Evolutionary conservation across 2,888 invertebrate genomes (phyloP).

Genomic region (Epirrita christyi): DNA sequence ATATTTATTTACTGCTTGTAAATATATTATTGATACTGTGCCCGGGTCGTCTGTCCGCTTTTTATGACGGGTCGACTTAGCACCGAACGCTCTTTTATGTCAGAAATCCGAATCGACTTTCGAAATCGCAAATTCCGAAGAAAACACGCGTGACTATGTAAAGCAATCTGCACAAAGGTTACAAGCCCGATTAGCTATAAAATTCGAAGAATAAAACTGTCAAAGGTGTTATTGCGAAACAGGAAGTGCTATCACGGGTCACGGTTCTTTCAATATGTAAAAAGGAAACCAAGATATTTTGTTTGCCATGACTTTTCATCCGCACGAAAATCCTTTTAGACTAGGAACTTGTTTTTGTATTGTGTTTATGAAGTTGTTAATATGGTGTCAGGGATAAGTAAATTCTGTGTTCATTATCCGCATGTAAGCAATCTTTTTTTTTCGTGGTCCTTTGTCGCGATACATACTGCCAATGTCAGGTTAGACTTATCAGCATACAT

Average conservation of each 20-base stretch:
- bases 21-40: slow-evolving; percentile 4
- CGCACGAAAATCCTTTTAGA: not conserved
- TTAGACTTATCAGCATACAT: too few species aligned
- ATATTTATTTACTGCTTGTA: slow-evolving; percentile 3
- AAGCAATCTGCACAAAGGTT: slow-evolving; percentile 19
- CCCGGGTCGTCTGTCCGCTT: slow-evolving; percentile 27
- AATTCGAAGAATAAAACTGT: slow-evolving; percentile 16
- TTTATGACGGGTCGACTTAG: slow-evolving; percentile 39
- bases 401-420: too few species aligned
- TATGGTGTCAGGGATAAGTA: too few species aligned
- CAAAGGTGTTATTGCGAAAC: slow-evolving; percentile 10
- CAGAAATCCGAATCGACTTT: slow-evolving; percentile 37
- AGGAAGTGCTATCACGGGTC: not conserved
- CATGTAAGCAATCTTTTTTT: too few species aligned
- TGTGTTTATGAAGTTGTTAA: not conserved
- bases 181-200: slow-evolving; percentile 18
- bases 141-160: slow-evolving; percentile 31
- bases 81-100: slow-evolving; percentile 34
- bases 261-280: slow-evolving; percentile 5
- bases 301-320: not conserved
- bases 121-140: slow-evolving; percentile 28
- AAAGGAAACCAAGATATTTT: not conserved
- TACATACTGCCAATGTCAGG: too few species aligned
- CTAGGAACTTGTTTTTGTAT: not conserved
- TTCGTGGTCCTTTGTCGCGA: too few species aligned